Percentiles rank a stretch among this genome's conserved stretches.
These are phyloP conservation scores for Ivindomyrus marchei DNA, from an alignment of 2,113 vertebrate genomes.

Conservation along the genomic window DNA sequence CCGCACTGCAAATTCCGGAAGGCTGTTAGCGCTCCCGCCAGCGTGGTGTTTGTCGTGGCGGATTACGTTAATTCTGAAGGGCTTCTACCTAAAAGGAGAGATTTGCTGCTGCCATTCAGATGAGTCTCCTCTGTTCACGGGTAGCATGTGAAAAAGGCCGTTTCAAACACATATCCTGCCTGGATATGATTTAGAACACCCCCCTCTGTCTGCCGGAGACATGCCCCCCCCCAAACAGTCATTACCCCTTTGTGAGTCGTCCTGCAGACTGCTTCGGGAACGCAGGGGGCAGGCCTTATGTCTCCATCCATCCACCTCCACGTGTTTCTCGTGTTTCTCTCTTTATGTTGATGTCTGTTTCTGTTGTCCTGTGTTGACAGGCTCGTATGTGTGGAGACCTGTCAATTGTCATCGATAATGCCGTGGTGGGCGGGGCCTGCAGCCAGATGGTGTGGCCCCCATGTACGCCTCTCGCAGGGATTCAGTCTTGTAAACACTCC, in stretches of 20 bases:
- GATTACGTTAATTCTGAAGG: constrained; percentile 22
- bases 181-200: background rate
- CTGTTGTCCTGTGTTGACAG: background rate
- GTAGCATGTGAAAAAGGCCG: background rate
- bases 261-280: background rate
- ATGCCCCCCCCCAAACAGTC: background rate
- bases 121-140: background rate
- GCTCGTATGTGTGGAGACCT: background rate
- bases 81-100: constrained; percentile 5
- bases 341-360: background rate
- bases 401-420: background rate
- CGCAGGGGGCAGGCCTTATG: background rate
- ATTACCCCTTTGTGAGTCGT: background rate
- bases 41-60: constrained; percentile 6
- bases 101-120: constrained; percentile 6
- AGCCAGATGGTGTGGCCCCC: background rate
- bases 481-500: background rate
- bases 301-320: background rate
- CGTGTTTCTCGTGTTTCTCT: too few species aligned
- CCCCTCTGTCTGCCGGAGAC: background rate
- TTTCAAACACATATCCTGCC: background rate
- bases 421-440: background rate
- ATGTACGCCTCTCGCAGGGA: background rate
- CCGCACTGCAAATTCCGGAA: background rate
- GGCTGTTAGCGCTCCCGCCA: background rate